These are phyloP conservation scores for Trypoxylus dichotomus DNA, from an alignment of 1,140 invertebrate species.

Conservation along the genomic window DNA sequence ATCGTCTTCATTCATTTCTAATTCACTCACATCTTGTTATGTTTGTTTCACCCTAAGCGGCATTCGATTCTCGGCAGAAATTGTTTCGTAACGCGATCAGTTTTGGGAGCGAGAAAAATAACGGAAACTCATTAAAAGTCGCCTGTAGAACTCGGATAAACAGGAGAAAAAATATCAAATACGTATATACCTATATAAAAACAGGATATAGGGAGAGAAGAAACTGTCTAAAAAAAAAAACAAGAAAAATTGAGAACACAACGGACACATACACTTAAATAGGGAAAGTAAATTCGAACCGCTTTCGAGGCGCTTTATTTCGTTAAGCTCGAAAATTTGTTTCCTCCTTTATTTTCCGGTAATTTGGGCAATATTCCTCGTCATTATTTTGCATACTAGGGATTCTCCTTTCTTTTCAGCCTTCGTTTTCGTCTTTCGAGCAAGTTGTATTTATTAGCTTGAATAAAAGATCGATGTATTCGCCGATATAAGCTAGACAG, in stretches of 20 bases:
- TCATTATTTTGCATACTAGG: slow-evolving; percentile 11
- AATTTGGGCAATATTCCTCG: slow-evolving; percentile 11
- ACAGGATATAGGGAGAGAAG: background rate
- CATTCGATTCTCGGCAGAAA: background rate
- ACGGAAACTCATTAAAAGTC: background rate
- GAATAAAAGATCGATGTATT: background rate
- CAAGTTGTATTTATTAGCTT: background rate
- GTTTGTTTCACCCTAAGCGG: background rate
- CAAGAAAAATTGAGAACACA: background rate
- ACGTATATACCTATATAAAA: background rate
- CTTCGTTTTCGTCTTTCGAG: background rate
- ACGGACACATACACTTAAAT: background rate
- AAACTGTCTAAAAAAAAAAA: background rate
- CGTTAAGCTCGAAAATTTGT: slow-evolving; percentile 15
- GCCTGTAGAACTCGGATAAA: background rate
- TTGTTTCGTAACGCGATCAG: background rate
- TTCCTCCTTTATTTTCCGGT: slow-evolving; percentile 20
- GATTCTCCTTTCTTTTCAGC: background rate
- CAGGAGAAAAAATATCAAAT: background rate
- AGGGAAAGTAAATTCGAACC: background rate
- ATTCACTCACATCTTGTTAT: background rate
- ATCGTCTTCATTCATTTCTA: background rate
- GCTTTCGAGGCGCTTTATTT: slow-evolving; percentile 1
- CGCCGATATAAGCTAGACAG: background rate
- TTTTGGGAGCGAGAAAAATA: background rate